Base-by-base conservation (phyloP, 2,113 vertebrate species). In the Oncorhynchus masou region DNA sequence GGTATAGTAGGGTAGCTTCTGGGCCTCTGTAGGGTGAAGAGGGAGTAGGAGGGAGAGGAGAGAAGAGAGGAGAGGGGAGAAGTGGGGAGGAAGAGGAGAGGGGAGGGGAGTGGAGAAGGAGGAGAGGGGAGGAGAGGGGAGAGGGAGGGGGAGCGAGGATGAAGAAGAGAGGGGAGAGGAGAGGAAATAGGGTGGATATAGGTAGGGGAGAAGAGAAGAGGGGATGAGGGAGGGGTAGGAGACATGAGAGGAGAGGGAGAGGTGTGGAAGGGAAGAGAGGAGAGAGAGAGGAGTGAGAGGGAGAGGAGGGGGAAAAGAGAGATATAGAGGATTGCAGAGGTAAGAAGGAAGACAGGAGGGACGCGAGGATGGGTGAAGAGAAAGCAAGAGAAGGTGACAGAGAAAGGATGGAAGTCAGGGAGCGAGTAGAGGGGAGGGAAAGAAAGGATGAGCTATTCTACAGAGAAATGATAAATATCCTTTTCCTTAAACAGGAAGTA, bases 1-100 rank as follows among this genome's bases (percentile, higher is more conserved):
- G 6, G 96, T 92, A 12, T 97, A 99, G 88, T 99, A 99, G 25
- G 98, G 97, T 81, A 97, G 87, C 88, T 96, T 96, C 93, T 98
- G 97, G 0, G 97, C 97, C 89, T 98, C 97, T 99, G 95, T 7
- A 77, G 1, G 16, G 20, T 25, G 70, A 45, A 19, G 8, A 3
- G 8, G 57, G 1, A 24, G 69, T 19, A 24, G 48, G 20, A 16
- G 70, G 13, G 8, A 49, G 20, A 12, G 8, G n/a, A 15, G 59
- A 11, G 49, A 9, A 25, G 31, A 49, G 57, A 16, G 11, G 13
- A n/a, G 6, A 25, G 64, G 70, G n/a, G 19, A n/a, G 15, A 1
- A 7, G 31, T 0, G 0, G 4, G 2, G 5, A 48, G 3, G 22
- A 49, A 16, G 57, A 16, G 20, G 22, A 11, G 20, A 25, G 25